phyloP scores from a whole-genome alignment of 2,797 vertebrate species.

The Enteromius argenteus region DNA sequence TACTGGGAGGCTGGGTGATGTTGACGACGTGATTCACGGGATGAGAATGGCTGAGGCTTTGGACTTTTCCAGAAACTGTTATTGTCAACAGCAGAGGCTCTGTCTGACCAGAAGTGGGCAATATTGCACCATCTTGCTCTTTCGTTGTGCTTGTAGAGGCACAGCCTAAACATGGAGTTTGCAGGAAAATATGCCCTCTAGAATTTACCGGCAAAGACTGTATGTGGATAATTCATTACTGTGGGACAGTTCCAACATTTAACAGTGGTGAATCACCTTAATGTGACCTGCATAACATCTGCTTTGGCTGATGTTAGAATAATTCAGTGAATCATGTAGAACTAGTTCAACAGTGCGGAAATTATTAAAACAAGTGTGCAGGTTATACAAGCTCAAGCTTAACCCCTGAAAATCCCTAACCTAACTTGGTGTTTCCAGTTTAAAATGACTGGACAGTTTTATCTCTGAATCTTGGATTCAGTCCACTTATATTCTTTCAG shows the following conservation, averaged over 20 bases:
- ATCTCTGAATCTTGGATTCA: background rate
- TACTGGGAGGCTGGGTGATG: slow-evolving; percentile 66
- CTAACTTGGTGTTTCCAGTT: background rate
- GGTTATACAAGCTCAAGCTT: background rate
- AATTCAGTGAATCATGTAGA: background rate
- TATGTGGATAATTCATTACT: slow-evolving; percentile 17
- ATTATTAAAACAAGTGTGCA: background rate
- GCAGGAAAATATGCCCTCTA: background rate
- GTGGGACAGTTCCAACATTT: slow-evolving; percentile 23
- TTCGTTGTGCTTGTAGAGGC: background rate
- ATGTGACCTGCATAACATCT: background rate
- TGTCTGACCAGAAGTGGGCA: slow-evolving; percentile 67
- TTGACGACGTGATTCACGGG: slow-evolving; percentile 69
- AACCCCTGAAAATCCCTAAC: background rate
- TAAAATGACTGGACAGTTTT: background rate
- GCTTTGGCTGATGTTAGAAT: background rate
- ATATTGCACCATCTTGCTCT: slow-evolving; percentile 18
- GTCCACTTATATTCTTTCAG: background rate
- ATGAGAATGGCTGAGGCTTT: slow-evolving; percentile 57
- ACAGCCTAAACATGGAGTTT: slow-evolving; percentile 23
- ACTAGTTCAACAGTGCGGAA: background rate
- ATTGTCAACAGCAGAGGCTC: slow-evolving; percentile 57
- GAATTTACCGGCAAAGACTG: slow-evolving; percentile 38
- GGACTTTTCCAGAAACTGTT: slow-evolving; percentile 79
- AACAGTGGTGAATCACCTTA: slow-evolving; percentile 45